A percentile compares a stretch with the other conserved stretches of the same genome.
These are phyloP conservation scores for Agonopterix alstromeriana DNA, from an alignment of 2,888 invertebrate genomes.

Conservation along the genomic window DNA sequence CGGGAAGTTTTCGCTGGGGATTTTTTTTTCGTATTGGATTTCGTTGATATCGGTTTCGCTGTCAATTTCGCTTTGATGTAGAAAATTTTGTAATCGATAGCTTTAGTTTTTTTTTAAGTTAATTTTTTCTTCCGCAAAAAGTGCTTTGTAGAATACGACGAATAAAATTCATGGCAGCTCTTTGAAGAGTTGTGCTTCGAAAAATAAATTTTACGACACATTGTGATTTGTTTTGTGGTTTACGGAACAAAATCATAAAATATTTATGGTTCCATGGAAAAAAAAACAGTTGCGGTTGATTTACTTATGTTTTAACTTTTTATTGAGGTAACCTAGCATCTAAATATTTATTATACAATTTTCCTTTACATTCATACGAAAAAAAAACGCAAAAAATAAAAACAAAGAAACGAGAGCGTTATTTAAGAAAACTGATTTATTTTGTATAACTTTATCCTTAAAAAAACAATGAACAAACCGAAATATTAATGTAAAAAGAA, in stretches of 20 bases:
- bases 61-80: constrained; percentile 1
- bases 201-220: constrained; percentile 25
- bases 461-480: too few relatives aligned
- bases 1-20: constrained; percentile 29
- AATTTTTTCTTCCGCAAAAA: neutral
- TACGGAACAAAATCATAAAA: constrained; percentile 25
- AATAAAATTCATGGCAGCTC: neutral
- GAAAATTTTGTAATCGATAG: constrained; percentile 4
- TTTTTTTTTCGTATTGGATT: constrained; percentile 30
- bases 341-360: too few relatives aligned
- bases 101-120: constrained; percentile 1
- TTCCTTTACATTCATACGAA: too few relatives aligned
- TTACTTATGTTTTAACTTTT: too few relatives aligned
- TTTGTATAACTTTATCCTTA: too few relatives aligned
- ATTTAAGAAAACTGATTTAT: too few relatives aligned
- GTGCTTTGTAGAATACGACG: neutral
- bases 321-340: too few relatives aligned
- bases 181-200: neutral
- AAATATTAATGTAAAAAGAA: too few relatives aligned
- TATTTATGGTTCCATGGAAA: constrained; percentile 22
- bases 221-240: constrained; percentile 26
- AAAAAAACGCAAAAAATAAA: too few relatives aligned
- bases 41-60: constrained; percentile 16
- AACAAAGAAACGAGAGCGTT: too few relatives aligned
- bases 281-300: constrained; percentile 11